Evolutionary conservation across 2,888 invertebrate genomes (phyloP).

Genomic region (Macropis europaea): DNA sequence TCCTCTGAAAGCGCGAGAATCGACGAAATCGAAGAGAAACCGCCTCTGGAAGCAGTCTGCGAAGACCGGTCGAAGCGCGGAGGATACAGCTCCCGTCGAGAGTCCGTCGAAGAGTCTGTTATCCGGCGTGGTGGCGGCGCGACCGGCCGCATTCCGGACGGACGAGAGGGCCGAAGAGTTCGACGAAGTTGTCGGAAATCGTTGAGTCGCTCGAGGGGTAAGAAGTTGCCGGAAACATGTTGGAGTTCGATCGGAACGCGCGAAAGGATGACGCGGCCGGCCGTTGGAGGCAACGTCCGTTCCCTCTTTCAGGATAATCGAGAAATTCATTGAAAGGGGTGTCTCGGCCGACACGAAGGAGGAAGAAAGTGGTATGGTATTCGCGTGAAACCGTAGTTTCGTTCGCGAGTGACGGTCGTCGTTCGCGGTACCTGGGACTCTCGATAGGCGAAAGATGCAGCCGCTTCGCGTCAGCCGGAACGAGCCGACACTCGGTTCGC

Average conservation of each 20-base stretch:
- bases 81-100: not conserved
- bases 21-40: not conserved
- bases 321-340: not conserved
- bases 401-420: too few relatives aligned
- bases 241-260: constrained; percentile 7
- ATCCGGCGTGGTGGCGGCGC: too few relatives aligned
- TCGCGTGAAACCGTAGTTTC: too few relatives aligned
- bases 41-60: not conserved
- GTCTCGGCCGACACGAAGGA: not conserved
- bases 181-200: not conserved
- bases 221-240: constrained; percentile 7
- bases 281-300: not conserved
- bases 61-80: not conserved
- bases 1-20: not conserved
- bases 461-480: too few relatives aligned
- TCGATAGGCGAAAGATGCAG: too few relatives aligned
- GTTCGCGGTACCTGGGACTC: too few relatives aligned
- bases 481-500: too few relatives aligned
- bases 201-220: not conserved
- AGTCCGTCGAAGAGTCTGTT: too few relatives aligned
- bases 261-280: not conserved
- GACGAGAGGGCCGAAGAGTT: too few relatives aligned
- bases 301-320: not conserved
- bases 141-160: too few relatives aligned
- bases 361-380: not conserved